These are phyloP conservation scores for Sphecodes monilicornis DNA, from an alignment of 2,888 invertebrate species.

Conservation along the genomic window DNA sequence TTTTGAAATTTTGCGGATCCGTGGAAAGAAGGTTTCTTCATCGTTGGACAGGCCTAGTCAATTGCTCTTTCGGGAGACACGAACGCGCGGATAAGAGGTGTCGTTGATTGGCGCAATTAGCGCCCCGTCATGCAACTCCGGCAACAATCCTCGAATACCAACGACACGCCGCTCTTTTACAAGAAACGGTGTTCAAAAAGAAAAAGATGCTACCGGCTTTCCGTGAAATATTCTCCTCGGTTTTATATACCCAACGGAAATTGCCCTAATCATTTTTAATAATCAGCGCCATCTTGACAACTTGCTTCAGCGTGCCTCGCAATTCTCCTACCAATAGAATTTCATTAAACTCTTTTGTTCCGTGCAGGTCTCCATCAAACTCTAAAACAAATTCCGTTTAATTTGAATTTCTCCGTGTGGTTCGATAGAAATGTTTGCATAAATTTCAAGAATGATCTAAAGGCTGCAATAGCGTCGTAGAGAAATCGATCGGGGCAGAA, in stretches of 20 bases:
- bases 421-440: neutral
- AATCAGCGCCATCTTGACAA: neutral
- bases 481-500: slow-evolving; percentile 4
- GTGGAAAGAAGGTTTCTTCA: neutral
- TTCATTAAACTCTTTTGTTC: neutral
- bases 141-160: slow-evolving; percentile 3
- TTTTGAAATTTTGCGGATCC: neutral
- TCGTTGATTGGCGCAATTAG: slow-evolving; percentile 8
- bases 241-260: neutral
- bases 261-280: neutral
- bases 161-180: neutral
- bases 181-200: neutral
- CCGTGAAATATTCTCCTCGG: neutral
- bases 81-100: neutral
- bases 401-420: neutral
- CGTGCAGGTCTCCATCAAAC: neutral
- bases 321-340: neutral
- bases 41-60: neutral
- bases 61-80: neutral
- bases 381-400: neutral
- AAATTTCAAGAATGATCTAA: neutral
- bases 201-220: neutral
- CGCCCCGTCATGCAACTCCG: neutral
- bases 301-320: neutral
- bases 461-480: neutral